Percentiles rank a stretch among this genome's conserved stretches.
Conservation (phyloP, 1,140 invertebrate genomes). For the Tachypleus tridentatus region DNA sequence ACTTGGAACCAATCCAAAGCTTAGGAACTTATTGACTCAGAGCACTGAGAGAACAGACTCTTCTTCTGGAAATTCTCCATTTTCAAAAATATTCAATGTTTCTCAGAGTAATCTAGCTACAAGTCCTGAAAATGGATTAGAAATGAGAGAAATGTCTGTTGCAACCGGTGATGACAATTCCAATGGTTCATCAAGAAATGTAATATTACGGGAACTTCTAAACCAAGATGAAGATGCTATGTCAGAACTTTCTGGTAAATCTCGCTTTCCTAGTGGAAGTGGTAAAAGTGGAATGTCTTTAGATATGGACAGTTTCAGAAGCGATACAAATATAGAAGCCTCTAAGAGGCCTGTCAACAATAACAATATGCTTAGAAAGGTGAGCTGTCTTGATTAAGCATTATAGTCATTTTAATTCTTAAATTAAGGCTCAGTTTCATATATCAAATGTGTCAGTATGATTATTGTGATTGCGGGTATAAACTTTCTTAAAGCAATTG, state of each 20-base stretch:
- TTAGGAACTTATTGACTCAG: constrained; percentile 25
- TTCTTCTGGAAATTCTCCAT: constrained; percentile 8
- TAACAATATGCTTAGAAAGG: constrained; percentile 19
- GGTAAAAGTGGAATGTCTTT: no score
- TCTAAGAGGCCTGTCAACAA: constrained; percentile 13
- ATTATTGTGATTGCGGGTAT: no score
- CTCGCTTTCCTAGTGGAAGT: neutral
- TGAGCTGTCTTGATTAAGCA: neutral
- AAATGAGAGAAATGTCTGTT: no score
- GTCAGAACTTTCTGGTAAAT: neutral
- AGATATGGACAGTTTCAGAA: neutral
- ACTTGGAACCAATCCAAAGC: constrained; percentile 13
- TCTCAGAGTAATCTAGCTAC: no score
- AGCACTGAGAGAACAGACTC: constrained; percentile 17
- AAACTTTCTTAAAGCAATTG: no score
- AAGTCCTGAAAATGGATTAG: no score
- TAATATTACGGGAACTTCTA: constrained; percentile 15
- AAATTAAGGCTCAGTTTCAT: no score
- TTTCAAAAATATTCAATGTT: neutral
- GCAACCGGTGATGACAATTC: no score
- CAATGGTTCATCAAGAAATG: neutral
- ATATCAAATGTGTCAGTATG: no score
- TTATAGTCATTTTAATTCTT: no score
- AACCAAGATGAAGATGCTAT: constrained; percentile 9
- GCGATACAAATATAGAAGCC: neutral